Base-by-base conservation (phyloP, 2,888 invertebrate species). In the Synanthedon tipuliformis region DNA sequence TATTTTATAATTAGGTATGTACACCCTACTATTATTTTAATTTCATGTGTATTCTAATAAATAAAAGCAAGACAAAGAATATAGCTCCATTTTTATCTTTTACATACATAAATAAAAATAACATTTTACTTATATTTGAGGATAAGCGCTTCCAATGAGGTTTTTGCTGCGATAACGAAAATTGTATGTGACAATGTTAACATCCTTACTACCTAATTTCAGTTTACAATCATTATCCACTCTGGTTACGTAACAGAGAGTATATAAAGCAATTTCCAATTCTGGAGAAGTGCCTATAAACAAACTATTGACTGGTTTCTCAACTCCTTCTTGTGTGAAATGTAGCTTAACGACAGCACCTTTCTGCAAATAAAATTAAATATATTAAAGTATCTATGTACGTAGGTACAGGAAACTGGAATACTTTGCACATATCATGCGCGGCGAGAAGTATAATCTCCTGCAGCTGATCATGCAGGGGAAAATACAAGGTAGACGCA, bases 241-340 rank as follows among this genome's bases (percentile, higher is more conserved):
- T 52, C 95, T 90, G 12, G 93, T 84, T 49, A 94, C 84, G 73
- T 94, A 96, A 71, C 97, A 98, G 4, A 96, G 89, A 0, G 96
- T 94, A 74, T 96, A 97, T 3, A 97, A 76, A 0, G 97, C 94
- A 81, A 98, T 89, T 78, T 98, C 97, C 59, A 97, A 85, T 79
- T 97, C 97, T 0, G 97, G 97, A 52, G 95, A 95, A 1, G 94
- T 94, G 23, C 95, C 95, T 56, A 95, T 87, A 65, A 95, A 94
- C 86, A 95, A 89, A 0, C 90, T 89, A 52, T 92, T 92, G 0
- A 94, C 93, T 0, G 95, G 94, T 68, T 95, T 95, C 58, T 92
- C 91, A 1, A 90, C 79, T 1, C 90, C 90, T 66, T 92, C 90
- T 73, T 93, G 92, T 53, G 88, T 90, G 57, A 94, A 91, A 58